Evolutionary conservation across 2,113 vertebrate species (phyloP).

Genomic region (Heterotilapia buettikoferi): DNA sequence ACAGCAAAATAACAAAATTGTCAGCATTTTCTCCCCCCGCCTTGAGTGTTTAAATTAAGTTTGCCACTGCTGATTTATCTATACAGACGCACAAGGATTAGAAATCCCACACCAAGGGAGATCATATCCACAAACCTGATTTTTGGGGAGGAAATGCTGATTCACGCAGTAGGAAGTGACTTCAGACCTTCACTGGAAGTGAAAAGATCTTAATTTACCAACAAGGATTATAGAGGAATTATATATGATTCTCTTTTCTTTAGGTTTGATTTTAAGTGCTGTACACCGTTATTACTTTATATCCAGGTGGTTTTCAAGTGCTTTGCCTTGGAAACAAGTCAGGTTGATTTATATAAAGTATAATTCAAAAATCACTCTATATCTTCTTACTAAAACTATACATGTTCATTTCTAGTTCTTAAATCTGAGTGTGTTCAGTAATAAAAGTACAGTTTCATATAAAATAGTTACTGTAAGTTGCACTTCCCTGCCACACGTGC

Average conservation of each 20-base stretch:
- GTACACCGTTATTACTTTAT: constrained; percentile 4
- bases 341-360: background rate
- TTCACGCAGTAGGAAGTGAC: constrained; percentile 26
- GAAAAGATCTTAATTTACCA: constrained; percentile 35
- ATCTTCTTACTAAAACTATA: constrained; percentile 47
- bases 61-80: constrained; percentile 21
- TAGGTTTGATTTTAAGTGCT: constrained; percentile 24
- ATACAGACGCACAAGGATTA: background rate
- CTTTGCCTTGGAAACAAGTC: background rate
- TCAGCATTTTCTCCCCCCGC: constrained; percentile 12
- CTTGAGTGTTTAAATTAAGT: constrained; percentile 38
- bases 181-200: constrained; percentile 10
- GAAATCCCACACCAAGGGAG: background rate
- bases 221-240: background rate
- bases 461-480: constrained; percentile 56
- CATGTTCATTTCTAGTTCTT: constrained; percentile 15
- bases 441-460: constrained; percentile 49
- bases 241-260: background rate
- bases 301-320: constrained; percentile 37
- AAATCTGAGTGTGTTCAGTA: constrained; percentile 31
- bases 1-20: constrained; percentile 33
- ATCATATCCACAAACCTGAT: constrained; percentile 35
- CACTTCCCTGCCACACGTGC: constrained; percentile 48
- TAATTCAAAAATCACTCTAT: background rate
- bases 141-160: constrained; percentile 19